A percentile compares a stretch with the other conserved stretches of the same genome.
phyloP scores from a whole-genome alignment of 2,888 invertebrate species.

The Orgyia antiqua region DNA sequence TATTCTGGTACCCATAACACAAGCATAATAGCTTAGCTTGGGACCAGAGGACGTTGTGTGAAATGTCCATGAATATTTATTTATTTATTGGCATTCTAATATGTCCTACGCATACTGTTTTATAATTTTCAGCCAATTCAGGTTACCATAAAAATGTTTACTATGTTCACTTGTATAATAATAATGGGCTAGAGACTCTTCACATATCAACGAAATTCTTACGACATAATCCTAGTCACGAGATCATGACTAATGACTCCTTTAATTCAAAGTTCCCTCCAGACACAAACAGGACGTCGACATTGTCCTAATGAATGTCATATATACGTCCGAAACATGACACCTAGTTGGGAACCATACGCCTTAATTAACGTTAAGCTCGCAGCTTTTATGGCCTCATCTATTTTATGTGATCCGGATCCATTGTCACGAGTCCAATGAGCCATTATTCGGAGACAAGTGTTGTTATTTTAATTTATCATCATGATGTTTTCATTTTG shows the following conservation, averaged over 20 bases:
- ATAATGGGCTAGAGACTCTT: too few relatives aligned
- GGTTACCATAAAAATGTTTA: too few relatives aligned
- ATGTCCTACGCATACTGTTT: too few relatives aligned
- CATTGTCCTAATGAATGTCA: constrained; percentile 38
- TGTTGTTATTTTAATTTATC: constrained; percentile 32
- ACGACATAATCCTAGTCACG: neutral
- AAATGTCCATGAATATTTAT: too few relatives aligned
- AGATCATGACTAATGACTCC: constrained; percentile 17
- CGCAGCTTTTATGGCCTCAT: constrained; percentile 59
- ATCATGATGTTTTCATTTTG: constrained; percentile 30
- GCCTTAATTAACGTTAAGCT: constrained; percentile 58
- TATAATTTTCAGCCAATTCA: too few relatives aligned
- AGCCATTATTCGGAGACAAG: constrained; percentile 13
- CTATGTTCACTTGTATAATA: too few relatives aligned
- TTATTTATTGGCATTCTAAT: too few relatives aligned
- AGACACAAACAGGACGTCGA: constrained; percentile 25
- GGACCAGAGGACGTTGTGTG: too few relatives aligned
- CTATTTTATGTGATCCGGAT: constrained; percentile 50
- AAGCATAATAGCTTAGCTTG: too few relatives aligned
- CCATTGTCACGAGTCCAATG: constrained; percentile 33
- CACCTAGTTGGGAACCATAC: constrained; percentile 40
- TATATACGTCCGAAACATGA: constrained; percentile 36
- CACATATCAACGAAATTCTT: neutral
- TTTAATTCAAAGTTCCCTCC: constrained; percentile 17
- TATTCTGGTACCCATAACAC: too few relatives aligned